These are phyloP conservation scores for Cebidichthys violaceus DNA, from an alignment of 2,113 vertebrate species.

Conservation along the genomic window DNA sequence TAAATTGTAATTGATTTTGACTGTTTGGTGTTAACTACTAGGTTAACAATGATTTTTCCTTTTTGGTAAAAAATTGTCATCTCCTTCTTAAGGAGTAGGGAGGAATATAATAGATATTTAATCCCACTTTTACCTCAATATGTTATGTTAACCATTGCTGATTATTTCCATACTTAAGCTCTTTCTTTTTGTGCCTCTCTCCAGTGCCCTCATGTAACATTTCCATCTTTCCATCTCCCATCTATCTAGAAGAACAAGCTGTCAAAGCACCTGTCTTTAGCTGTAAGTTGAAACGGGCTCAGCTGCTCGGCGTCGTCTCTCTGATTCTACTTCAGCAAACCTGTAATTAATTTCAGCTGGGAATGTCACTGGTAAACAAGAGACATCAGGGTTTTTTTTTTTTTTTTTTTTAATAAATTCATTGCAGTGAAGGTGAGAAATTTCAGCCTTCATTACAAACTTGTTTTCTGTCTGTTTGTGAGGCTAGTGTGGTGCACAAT, in stretches of 20 bases:
- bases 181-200: not conserved
- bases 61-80: conserved; percentile 7
- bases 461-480: not conserved
- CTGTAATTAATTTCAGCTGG: not conserved
- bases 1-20: not conserved
- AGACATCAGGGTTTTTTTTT: too few species aligned
- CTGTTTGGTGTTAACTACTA: not conserved
- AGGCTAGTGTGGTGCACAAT: too few species aligned
- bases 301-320: conserved; percentile 16
- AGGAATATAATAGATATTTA: not conserved
- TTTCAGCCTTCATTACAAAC: not conserved
- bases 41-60: not conserved
- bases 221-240: conserved; percentile 20
- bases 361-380: not conserved
- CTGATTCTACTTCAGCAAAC: conserved; percentile 1
- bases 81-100: not conserved
- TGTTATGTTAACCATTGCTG: conserved; percentile 1
- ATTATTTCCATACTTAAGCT: conserved; percentile 24
- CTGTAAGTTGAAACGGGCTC: conserved; percentile 21
- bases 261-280: conserved; percentile 27
- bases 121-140: not conserved
- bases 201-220: not conserved
- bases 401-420: not conserved
- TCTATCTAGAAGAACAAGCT: conserved; percentile 36
- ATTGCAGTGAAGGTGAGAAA: not conserved